Conservation (phyloP, 2,797 vertebrate genomes). For the Gobio occitaniae region DNA sequence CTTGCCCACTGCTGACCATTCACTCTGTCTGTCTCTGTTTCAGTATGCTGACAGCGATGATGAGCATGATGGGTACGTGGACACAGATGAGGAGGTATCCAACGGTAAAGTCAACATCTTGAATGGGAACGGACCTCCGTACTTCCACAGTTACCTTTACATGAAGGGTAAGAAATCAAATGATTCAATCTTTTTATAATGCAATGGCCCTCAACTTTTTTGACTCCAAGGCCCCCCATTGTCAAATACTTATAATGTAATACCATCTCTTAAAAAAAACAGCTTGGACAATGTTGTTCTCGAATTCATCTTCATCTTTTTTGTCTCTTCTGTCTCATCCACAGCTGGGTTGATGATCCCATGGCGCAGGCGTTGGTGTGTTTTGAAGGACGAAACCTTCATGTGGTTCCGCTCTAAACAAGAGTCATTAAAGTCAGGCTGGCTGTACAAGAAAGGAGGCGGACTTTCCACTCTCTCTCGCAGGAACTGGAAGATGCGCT, state of each 20-base stretch:
- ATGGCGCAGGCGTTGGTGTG: slow-evolving; percentile 92
- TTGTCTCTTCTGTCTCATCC: not conserved
- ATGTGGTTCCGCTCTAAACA: slow-evolving; percentile 98
- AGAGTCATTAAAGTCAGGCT: slow-evolving; percentile 92
- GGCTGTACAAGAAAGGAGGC: slow-evolving; percentile 94
- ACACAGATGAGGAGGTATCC: slow-evolving; percentile 91
- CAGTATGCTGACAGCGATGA: slow-evolving; percentile 94
- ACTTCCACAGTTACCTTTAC: slow-evolving; percentile 95
- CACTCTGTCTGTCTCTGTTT: slow-evolving; percentile 38
- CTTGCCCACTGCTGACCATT: not conserved
- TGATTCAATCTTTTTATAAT: not conserved
- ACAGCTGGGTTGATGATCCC: slow-evolving; percentile 92
- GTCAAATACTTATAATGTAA: not conserved
- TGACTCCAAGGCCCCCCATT: not conserved
- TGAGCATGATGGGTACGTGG: slow-evolving; percentile 88
- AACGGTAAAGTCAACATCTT: slow-evolving; percentile 84
- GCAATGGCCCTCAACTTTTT: not conserved
- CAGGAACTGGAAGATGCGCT: slow-evolving; percentile 95
- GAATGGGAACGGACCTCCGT: slow-evolving; percentile 88
- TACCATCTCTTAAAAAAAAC: not conserved
- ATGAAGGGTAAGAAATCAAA: slow-evolving; percentile 85
- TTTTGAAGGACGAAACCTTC: slow-evolving; percentile 93
- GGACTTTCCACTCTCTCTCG: slow-evolving; percentile 91
- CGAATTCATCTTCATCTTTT: not conserved
- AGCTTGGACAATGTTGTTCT: not conserved